A percentile compares a stretch with the other conserved stretches of the same genome.
These are phyloP conservation scores for Parasteatoda lunata DNA, from an alignment of 2,888 invertebrate species.

Conservation along the genomic window DNA sequence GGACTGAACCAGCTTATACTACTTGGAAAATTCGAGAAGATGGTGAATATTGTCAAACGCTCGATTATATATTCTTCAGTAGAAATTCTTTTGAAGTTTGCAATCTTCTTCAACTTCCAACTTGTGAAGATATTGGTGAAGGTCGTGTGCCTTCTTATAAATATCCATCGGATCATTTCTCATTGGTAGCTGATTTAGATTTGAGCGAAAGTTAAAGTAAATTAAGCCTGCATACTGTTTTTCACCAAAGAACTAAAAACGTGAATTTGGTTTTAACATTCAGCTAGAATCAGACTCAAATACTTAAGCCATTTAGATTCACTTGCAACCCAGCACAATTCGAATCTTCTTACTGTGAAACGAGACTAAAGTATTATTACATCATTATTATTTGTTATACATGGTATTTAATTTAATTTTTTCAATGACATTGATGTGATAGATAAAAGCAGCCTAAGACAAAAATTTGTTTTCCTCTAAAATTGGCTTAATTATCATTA, in stretches of 20 bases:
- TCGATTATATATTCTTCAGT: conserved; percentile 84
- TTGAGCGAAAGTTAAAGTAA: conserved; percentile 4
- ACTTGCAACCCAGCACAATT: background rate
- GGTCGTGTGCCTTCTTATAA: conserved; percentile 81
- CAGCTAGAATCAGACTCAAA: background rate
- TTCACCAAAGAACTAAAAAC: background rate
- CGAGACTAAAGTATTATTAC: background rate
- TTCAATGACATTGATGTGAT: no score
- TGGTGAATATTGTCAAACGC: conserved; percentile 82
- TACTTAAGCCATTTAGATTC: background rate
- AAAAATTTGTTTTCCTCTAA: no score
- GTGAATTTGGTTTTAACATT: background rate
- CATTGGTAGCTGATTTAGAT: conserved; percentile 76
- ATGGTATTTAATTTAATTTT: no score
- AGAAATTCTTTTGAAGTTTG: conserved; percentile 78
- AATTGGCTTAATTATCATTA: no score
- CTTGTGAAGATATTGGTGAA: conserved; percentile 81
- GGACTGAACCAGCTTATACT: conserved; percentile 82
- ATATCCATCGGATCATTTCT: conserved; percentile 87
- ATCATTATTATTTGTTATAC: background rate
- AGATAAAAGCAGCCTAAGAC: no score
- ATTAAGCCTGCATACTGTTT: background rate
- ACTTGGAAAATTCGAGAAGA: conserved; percentile 85
- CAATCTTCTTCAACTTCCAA: conserved; percentile 79
- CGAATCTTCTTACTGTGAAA: background rate